phyloP scores from a whole-genome alignment of 2,113 vertebrate genomes.

The Platanista minor region DNA sequence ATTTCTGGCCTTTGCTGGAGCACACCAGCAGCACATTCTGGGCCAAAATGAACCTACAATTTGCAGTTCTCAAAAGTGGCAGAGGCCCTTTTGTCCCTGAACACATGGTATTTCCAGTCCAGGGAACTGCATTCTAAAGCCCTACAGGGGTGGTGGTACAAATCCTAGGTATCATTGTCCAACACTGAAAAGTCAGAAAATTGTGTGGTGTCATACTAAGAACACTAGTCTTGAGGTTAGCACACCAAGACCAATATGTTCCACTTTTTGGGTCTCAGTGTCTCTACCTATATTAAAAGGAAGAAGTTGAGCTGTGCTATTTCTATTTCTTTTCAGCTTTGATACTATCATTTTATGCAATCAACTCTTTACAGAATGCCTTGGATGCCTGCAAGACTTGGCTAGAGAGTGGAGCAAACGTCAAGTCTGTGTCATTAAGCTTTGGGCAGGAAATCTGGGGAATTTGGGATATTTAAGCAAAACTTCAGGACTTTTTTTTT shows the following conservation, averaged over 20 bases:
- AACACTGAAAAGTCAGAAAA: neutral
- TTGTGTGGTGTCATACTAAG: neutral
- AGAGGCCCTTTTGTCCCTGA: neutral
- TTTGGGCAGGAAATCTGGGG: neutral
- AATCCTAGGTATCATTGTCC: neutral
- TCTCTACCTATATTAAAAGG: neutral
- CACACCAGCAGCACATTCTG: neutral
- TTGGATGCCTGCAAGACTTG: neutral
- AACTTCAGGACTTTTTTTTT: neutral
- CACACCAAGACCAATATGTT: neutral
- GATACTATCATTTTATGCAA: neutral
- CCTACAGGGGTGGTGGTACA: neutral
- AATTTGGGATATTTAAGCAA: neutral
- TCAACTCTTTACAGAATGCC: neutral
- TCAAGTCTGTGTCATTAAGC: neutral
- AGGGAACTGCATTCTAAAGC: neutral
- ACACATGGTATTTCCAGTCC: neutral
- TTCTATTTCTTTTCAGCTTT: neutral
- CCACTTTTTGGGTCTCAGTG: neutral
- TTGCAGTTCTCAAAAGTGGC: neutral
- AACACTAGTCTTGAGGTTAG: neutral
- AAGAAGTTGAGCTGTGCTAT: neutral
- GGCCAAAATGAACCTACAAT: neutral
- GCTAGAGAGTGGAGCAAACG: neutral
- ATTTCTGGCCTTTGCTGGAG: neutral